Conservation (phyloP, 2,888 invertebrate genomes). For the Pseudococcus longispinus region DNA sequence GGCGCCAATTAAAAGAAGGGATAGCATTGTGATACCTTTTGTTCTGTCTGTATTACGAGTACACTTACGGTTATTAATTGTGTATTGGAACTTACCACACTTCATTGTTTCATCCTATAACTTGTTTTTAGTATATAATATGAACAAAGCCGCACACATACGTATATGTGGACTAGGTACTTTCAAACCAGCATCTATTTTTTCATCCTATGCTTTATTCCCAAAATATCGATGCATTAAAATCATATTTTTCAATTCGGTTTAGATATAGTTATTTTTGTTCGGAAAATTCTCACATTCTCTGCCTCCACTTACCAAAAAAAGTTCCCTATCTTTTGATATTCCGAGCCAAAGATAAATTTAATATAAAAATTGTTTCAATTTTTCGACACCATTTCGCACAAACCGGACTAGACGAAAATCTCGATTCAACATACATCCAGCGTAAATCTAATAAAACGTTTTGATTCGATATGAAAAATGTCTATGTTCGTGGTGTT, state of each 20-base stretch:
- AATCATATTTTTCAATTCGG: background rate
- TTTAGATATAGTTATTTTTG: background rate
- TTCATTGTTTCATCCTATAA: background rate
- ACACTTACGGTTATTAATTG: background rate
- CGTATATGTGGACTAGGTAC: background rate
- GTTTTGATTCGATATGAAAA: constrained; percentile 17
- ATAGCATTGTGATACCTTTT: background rate
- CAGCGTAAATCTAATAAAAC: constrained; percentile 9
- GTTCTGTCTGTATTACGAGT: background rate
- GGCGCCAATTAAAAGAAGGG: constrained; percentile 26
- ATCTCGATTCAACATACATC: background rate
- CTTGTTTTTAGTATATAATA: background rate
- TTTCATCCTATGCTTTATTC: background rate
- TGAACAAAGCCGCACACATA: background rate
- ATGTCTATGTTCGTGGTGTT: background rate
- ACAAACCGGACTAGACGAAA: background rate
- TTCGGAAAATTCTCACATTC: background rate
- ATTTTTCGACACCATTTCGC: background rate
- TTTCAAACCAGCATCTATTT: background rate
- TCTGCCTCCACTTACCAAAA: background rate
- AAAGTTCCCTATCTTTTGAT: background rate
- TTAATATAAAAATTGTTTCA: background rate
- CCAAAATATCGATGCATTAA: background rate
- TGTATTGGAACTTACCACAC: background rate
- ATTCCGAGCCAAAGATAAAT: background rate